Evolutionary conservation across 1,140 invertebrate genomes (phyloP).

Genomic region (Solenopsis fugax): DNA sequence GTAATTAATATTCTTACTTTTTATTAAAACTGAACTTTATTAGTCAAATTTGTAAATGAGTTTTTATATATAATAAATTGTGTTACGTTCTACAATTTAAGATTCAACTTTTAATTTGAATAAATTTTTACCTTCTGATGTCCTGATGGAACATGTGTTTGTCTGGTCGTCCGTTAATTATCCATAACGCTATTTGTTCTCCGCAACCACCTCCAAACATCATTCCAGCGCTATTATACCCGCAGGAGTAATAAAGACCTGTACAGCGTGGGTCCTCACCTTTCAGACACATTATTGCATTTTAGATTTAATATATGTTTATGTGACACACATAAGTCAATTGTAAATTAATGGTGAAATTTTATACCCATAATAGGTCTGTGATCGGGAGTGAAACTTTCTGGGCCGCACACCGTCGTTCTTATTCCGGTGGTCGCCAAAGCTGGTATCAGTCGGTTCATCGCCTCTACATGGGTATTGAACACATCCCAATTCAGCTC

Average conservation of each 20-base stretch:
- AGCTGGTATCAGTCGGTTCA: conserved; percentile 91
- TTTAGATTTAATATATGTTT: neutral
- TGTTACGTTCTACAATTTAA: conserved; percentile 11
- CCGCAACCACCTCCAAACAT: conserved; percentile 95
- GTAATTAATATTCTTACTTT: too few species aligned
- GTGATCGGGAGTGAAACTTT: conserved; percentile 96
- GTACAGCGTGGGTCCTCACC: conserved; percentile 87
- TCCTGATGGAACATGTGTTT: conserved; percentile 95
- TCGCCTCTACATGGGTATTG: conserved; percentile 91
- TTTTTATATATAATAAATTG: neutral
- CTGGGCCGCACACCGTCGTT: conserved; percentile 94
- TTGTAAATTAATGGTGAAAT: conserved; percentile 41
- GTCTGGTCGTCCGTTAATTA: conserved; percentile 92
- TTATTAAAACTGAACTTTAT: too few species aligned
- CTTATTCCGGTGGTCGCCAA: conserved; percentile 93
- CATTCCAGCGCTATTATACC: conserved; percentile 96
- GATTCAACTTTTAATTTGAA: neutral
- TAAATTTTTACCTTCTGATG: conserved; percentile 88
- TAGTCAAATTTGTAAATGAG: too few species aligned
- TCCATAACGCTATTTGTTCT: conserved; percentile 94
- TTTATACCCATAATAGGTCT: conserved; percentile 94
- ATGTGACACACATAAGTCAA: neutral
- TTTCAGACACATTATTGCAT: conserved; percentile 66
- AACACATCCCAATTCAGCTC: conserved; percentile 96
- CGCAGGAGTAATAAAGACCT: conserved; percentile 94